Evolutionary conservation across 92 coral and sea anemone genomes (phyloP).

Genomic region (Bergia sp.): DNA sequence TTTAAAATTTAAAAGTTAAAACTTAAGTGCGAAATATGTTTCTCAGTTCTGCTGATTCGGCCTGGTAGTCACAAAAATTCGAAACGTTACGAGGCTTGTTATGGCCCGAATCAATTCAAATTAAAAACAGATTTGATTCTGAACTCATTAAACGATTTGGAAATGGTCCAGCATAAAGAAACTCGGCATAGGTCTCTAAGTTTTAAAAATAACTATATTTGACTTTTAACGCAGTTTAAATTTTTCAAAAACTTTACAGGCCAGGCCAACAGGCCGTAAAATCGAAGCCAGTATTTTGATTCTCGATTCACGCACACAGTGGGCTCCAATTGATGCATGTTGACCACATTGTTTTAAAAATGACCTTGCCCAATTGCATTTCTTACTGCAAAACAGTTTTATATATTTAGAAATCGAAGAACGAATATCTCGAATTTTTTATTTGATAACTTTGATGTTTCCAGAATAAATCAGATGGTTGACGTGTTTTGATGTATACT

Average conservation of each 20-base stretch:
- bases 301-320: background rate
- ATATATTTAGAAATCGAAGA: background rate
- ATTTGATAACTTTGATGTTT: background rate
- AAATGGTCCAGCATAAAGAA: background rate
- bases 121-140: too few relatives aligned
- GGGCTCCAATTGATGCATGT: background rate
- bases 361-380: background rate
- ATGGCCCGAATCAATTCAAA: too few relatives aligned
- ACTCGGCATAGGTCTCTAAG: background rate
- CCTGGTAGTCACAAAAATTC: background rate
- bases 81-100: background rate
- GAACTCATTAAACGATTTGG: background rate
- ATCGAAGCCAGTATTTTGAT: background rate
- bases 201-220: background rate
- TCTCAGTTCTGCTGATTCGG: background rate
- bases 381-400: background rate
- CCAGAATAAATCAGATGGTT: background rate
- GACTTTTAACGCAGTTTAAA: background rate
- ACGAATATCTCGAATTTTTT: slow-evolving; percentile 3
- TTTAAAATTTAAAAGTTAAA: too few relatives aligned
- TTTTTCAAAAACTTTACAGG: background rate
- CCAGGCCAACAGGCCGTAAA: background rate
- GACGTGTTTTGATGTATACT: background rate
- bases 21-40: too few relatives aligned
- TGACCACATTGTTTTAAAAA: background rate